phyloP scores from a whole-genome alignment of 1,140 invertebrate genomes.

The Mactra quadrangularis region DNA sequence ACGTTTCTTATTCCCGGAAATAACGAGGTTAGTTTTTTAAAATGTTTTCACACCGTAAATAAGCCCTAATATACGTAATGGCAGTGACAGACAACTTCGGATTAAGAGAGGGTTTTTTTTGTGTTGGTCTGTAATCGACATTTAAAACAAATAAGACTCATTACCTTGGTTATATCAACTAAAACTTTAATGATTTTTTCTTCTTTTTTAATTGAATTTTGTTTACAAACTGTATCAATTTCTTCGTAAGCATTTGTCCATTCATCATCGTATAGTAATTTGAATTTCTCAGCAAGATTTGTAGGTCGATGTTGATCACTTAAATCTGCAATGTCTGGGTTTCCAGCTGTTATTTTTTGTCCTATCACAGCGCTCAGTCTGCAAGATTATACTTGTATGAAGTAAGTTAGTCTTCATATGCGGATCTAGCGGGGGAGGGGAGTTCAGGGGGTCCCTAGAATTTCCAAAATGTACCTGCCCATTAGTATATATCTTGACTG shows the following conservation, averaged over 20 bases:
- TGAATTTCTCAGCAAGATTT: slow-evolving; percentile 55
- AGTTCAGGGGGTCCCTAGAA: too few species aligned
- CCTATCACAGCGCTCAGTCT: slow-evolving; percentile 52
- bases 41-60: neutral
- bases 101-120: neutral
- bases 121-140: neutral
- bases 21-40: too few species aligned
- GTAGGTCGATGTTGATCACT: slow-evolving; percentile 56
- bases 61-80: neutral
- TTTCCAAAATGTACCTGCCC: too few species aligned
- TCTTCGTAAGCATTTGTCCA: slow-evolving; percentile 55
- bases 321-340: slow-evolving; percentile 57
- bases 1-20: too few species aligned
- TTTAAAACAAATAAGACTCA: too few species aligned
- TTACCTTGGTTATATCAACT: slow-evolving; percentile 29
- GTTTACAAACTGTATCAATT: slow-evolving; percentile 19
- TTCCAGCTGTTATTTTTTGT: slow-evolving; percentile 40
- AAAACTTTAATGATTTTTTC: slow-evolving; percentile 24
- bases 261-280: slow-evolving; percentile 54
- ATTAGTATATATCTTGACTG: too few species aligned
- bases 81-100: neutral
- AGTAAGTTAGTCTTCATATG: too few species aligned
- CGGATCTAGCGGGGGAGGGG: too few species aligned
- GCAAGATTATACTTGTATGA: too few species aligned
- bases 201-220: slow-evolving; percentile 18